Conservation (phyloP, 2,888 invertebrate species). For the Mesochorus sp. region DNA sequence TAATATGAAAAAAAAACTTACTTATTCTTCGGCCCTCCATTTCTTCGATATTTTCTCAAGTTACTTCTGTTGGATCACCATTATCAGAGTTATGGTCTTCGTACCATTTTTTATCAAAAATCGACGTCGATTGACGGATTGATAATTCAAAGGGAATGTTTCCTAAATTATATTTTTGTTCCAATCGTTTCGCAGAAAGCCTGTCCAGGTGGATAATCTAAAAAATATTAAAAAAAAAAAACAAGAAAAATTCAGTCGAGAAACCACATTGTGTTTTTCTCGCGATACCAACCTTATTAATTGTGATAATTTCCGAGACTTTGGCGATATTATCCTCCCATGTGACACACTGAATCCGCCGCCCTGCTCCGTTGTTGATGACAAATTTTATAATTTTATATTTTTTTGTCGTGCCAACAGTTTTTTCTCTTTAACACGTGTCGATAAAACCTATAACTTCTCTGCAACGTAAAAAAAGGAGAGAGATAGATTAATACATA, state of each 20-base stretch:
- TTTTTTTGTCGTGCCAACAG: neutral
- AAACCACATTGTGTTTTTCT: neutral
- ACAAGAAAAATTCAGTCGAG: neutral
- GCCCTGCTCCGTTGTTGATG: neutral
- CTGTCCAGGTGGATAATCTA: constrained; percentile 8
- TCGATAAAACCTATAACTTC: neutral
- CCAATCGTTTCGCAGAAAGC: neutral
- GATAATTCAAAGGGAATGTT: neutral
- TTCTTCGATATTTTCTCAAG: neutral
- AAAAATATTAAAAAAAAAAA: neutral
- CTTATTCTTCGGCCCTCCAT: constrained; percentile 4
- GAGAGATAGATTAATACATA: no score
- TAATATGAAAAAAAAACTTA: neutral
- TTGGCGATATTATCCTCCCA: neutral
- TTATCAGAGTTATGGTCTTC: neutral
- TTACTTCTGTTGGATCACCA: neutral
- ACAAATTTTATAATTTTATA: constrained; percentile 3
- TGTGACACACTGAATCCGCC: neutral
- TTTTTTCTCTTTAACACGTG: neutral
- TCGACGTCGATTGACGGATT: constrained; percentile 2
- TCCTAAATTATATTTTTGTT: neutral
- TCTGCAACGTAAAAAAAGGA: no score
- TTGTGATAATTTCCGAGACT: neutral
- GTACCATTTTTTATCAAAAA: neutral
- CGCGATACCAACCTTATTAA: neutral